Evolutionary conservation across 1,140 invertebrate species (phyloP).

Genomic region (Magallana gigas): DNA sequence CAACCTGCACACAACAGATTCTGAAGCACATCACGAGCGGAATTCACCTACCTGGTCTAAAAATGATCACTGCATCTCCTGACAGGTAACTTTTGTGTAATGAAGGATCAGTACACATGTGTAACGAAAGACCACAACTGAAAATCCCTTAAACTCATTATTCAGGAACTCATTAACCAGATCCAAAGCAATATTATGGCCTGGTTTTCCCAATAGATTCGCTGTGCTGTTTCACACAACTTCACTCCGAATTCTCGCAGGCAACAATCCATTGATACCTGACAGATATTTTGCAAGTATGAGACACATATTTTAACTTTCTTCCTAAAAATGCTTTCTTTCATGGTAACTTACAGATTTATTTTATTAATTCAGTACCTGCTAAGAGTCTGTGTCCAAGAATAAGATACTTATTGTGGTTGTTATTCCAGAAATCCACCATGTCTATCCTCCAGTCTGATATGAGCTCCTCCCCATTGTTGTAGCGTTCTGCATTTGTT

Average conservation of each 20-base stretch:
- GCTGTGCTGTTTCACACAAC: slow-evolving; percentile 56
- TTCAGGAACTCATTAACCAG: slow-evolving; percentile 58
- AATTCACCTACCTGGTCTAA: neutral
- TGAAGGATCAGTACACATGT: too few relatives aligned
- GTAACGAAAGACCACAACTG: too few relatives aligned
- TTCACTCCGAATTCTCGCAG: slow-evolving; percentile 32
- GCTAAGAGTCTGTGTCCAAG: slow-evolving; percentile 43
- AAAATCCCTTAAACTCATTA: slow-evolving; percentile 51
- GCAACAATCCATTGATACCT: slow-evolving; percentile 52
- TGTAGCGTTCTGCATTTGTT: slow-evolving; percentile 42
- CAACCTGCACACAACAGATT: slow-evolving; percentile 18
- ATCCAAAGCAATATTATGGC: slow-evolving; percentile 53
- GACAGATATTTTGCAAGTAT: slow-evolving; percentile 1
- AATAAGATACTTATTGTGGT: slow-evolving; percentile 50
- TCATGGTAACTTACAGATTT: neutral
- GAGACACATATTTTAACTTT: neutral
- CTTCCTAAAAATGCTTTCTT: neutral
- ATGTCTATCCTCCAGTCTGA: slow-evolving; percentile 38
- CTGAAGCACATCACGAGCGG: neutral
- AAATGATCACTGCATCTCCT: slow-evolving; percentile 8
- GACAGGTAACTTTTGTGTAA: neutral
- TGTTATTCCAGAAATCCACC: slow-evolving; percentile 42
- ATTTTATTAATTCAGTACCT: slow-evolving; percentile 23
- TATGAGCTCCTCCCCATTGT: slow-evolving; percentile 31
- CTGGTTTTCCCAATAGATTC: slow-evolving; percentile 49